Evolutionary conservation across 2,888 invertebrate species (phyloP), one percentile per base, ranked within the genome.

Genomic region (Prosapia bicincta): DNA sequence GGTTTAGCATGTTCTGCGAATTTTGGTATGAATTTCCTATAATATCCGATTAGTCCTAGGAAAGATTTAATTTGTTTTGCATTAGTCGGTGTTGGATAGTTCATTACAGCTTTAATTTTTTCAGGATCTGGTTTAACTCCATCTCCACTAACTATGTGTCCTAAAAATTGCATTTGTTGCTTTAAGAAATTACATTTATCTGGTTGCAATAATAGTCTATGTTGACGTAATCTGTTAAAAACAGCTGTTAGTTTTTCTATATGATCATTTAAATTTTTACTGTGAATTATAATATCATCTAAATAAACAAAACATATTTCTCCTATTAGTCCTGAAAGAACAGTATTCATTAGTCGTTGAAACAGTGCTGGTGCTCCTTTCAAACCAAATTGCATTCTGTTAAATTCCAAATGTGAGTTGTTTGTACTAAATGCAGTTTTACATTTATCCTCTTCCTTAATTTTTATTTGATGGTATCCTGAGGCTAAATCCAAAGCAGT

Each of bases 401-500:
- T 76, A 69, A 77, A 83, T 78, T 83, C 79, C 54, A 78, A 83
- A 71, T 83, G 80, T 3, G 82, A 81, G 78, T 79, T 26, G 0
- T 81, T 80, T 6, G 82, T 83, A 3, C 79, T 81, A 66, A 84
- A 83, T 2, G 82, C 83, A 0, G 83, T 84, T 76, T 84, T 83
- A 0, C 78, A 76, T 7, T 79, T 72, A 74, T 82, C 82, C 13
- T 79, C 77, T 28, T 79, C 75, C 0, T 78, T 75, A 71, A 85
- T 78, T 20, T 79, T 80, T 9, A 84, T 82, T 76, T 83, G 83
- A 75, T 82, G 81, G 26, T 54, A 76, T 32, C 76, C 76, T 15
- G 25, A 65, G 0, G 65, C 38, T 28, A 72, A 43, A 54, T 76
- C 76, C 2, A 76, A 15, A 0, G 67, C 65, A 23, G 71, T 32